A percentile compares a stretch with the other conserved stretches of the same genome.
Conservation (phyloP, 1,140 invertebrate species). For the Sinella curviseta region DNA sequence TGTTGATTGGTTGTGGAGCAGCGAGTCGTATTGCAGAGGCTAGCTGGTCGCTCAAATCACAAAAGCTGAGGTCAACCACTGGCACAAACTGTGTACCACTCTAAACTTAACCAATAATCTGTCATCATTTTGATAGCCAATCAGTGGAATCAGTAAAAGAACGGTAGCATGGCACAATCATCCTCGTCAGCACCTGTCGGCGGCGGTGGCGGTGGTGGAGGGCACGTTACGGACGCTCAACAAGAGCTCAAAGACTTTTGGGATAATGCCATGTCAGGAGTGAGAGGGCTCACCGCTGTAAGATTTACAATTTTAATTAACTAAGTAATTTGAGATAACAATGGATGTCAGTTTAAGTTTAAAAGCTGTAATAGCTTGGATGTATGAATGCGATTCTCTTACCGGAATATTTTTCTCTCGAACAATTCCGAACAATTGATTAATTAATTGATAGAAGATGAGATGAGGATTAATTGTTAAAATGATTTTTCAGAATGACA, state of each 20-base stretch:
- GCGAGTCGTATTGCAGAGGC: neutral
- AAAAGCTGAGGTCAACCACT: slow-evolving; percentile 15
- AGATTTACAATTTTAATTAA: slow-evolving; percentile 48
- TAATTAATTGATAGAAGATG: neutral
- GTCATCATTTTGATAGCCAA: slow-evolving; percentile 19
- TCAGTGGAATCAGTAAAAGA: slow-evolving; percentile 1
- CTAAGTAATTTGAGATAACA: neutral
- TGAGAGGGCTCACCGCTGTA: slow-evolving; percentile 69
- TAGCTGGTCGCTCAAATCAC: slow-evolving; percentile 20
- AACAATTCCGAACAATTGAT: neutral
- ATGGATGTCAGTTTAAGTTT: too few species aligned
- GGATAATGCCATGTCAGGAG: slow-evolving; percentile 74
- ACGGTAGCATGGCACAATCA: slow-evolving; percentile 3
- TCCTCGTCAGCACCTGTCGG: neutral
- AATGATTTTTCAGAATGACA: slow-evolving; percentile 65
- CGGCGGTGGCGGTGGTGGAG: neutral
- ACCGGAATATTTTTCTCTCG: neutral
- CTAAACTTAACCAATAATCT: slow-evolving; percentile 18
- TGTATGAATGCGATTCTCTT: slow-evolving; percentile 34
- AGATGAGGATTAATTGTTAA: neutral
- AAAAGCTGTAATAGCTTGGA: neutral
- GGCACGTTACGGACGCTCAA: slow-evolving; percentile 42
- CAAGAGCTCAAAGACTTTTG: slow-evolving; percentile 63
- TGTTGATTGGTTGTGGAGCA: slow-evolving; percentile 7
- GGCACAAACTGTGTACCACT: slow-evolving; percentile 1